A percentile compares a stretch with the other conserved stretches of the same genome.
These are phyloP conservation scores for Drosophila parabipectinata DNA, from an alignment of 1,140 invertebrate species.

Conservation along the genomic window DNA sequence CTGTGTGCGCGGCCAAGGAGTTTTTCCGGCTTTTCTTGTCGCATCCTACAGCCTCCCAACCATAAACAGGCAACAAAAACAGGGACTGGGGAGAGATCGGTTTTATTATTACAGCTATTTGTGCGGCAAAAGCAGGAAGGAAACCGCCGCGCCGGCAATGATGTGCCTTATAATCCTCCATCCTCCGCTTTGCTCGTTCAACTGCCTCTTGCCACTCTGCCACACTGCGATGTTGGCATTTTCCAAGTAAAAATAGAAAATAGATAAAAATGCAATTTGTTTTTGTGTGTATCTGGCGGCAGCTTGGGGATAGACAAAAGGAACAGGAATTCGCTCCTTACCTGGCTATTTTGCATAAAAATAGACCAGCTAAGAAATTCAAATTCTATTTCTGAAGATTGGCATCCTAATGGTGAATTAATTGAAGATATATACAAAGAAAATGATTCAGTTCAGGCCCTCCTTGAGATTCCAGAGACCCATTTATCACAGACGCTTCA, in stretches of 20 bases:
- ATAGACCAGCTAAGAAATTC: constrained; percentile 46
- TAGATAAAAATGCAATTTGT: constrained; percentile 78
- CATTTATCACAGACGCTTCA: constrained; percentile 60
- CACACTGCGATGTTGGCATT: constrained; percentile 52
- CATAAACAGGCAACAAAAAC: constrained; percentile 44
- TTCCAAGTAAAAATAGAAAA: constrained; percentile 72
- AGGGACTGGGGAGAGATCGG: constrained; percentile 37
- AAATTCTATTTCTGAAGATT: constrained; percentile 21
- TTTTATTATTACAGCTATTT: constrained; percentile 77
- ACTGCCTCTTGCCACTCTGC: constrained; percentile 16
- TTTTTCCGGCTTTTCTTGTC: constrained; percentile 81
- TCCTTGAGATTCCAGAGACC: background rate
- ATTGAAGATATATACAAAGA: constrained; percentile 23
- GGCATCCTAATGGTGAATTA: constrained; percentile 34
- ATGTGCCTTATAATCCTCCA: constrained; percentile 71
- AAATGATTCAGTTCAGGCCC: background rate
- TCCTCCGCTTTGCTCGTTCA: background rate
- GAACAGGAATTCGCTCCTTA: constrained; percentile 74
- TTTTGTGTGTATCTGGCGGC: constrained; percentile 56
- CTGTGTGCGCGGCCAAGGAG: constrained; percentile 66
- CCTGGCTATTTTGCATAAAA: constrained; percentile 74
- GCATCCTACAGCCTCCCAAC: constrained; percentile 63
- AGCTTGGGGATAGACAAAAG: constrained; percentile 77
- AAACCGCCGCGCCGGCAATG: constrained; percentile 50
- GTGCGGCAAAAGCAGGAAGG: constrained; percentile 69